Evolutionary conservation across 2,888 invertebrate species (phyloP).

Genomic region (Parnassius glacialis): DNA sequence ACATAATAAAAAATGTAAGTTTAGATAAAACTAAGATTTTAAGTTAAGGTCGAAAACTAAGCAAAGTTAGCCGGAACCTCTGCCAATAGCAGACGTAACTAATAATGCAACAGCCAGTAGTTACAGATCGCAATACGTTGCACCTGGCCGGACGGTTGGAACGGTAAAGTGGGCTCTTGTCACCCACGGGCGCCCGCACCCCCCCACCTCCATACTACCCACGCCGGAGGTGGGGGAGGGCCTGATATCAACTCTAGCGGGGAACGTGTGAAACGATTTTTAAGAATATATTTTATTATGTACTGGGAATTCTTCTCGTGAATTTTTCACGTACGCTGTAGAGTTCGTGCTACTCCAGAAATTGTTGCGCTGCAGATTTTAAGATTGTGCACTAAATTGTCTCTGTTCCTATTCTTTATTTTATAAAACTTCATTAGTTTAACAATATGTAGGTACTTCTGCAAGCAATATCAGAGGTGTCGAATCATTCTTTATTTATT

Average conservation of each 20-base stretch:
- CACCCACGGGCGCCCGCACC: conserved; percentile 49
- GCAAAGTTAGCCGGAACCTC: conserved; percentile 26
- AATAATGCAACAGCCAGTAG: conserved; percentile 20
- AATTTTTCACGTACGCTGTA: conserved; percentile 23
- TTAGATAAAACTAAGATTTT: too few species aligned
- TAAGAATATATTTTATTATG: conserved; percentile 56
- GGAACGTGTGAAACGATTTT: conserved; percentile 62
- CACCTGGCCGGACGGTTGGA: conserved; percentile 48
- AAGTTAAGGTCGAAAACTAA: conserved; percentile 31
- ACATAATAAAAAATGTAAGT: too few species aligned
- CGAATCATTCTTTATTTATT: too few species aligned
- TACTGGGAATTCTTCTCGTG: conserved; percentile 29
- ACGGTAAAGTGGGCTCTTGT: conserved; percentile 25
- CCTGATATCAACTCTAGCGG: conserved; percentile 35
- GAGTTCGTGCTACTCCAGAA: conserved; percentile 4
- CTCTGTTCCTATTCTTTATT: background rate
- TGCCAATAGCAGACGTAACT: conserved; percentile 39
- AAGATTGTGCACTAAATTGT: conserved; percentile 10
- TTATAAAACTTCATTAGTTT: background rate
- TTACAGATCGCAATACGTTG: conserved; percentile 60
- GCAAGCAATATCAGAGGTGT: too few species aligned
- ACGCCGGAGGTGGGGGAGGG: conserved; percentile 35
- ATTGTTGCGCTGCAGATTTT: conserved; percentile 19
- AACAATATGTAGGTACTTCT: too few species aligned
- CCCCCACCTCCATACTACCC: conserved; percentile 5